Evolutionary conservation across 2,888 invertebrate species (phyloP).

Genomic region (Bombyx huttoni): DNA sequence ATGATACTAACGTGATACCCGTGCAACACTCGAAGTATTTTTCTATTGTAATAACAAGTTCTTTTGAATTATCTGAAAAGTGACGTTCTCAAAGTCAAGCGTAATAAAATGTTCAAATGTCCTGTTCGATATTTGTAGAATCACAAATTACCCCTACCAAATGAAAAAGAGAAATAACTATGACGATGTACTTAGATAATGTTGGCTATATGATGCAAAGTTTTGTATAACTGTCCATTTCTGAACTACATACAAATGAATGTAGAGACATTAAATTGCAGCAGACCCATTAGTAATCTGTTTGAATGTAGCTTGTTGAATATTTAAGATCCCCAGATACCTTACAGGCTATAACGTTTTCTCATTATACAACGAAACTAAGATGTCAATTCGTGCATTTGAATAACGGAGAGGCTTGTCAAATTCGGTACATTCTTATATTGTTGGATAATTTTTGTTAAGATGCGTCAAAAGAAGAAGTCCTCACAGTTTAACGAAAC

Average conservation of each 20-base stretch:
- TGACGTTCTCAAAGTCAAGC: background rate
- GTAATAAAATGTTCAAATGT: no score
- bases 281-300: constrained; percentile 20
- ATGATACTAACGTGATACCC: no score
- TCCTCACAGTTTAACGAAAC: no score
- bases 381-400: background rate
- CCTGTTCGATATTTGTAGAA: no score
- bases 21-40: background rate
- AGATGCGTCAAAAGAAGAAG: no score
- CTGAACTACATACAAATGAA: constrained; percentile 4
- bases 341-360: background rate
- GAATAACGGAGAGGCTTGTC: no score
- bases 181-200: no score
- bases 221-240: background rate
- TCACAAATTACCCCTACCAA: no score
- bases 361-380: background rate
- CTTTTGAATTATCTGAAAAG: background rate
- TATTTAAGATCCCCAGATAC: constrained; percentile 8
- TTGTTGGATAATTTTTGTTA: no score
- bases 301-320: constrained; percentile 10
- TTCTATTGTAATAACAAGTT: background rate
- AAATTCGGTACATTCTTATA: no score
- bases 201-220: no score
- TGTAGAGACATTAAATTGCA: constrained; percentile 10
- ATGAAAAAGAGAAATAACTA: no score